A percentile compares a stretch with the other conserved stretches of the same genome.
These are phyloP conservation scores for Diaprepes abbreviatus DNA, from an alignment of 2,888 invertebrate genomes.

Conservation along the genomic window DNA sequence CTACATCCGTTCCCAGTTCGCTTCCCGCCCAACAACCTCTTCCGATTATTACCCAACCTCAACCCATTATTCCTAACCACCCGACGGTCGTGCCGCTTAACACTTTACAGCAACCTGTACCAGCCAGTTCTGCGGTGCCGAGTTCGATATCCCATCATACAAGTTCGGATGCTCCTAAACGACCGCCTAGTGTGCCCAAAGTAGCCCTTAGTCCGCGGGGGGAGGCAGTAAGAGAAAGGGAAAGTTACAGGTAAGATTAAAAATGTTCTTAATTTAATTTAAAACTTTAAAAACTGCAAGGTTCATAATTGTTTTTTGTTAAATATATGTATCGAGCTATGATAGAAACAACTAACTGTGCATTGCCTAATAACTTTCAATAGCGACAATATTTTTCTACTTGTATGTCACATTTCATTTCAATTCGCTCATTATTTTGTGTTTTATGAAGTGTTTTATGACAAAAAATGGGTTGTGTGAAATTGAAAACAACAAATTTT, in stretches of 20 bases:
- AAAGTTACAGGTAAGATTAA: constrained; percentile 82
- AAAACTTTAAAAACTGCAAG: no score
- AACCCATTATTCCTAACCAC: constrained; percentile 24
- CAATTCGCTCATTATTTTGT: no score
- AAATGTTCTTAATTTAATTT: no score
- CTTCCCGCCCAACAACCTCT: constrained; percentile 40
- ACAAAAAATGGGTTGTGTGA: no score
- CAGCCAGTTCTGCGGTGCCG: constrained; percentile 14
- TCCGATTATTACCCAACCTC: constrained; percentile 30
- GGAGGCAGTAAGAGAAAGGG: constrained; percentile 75
- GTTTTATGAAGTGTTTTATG: no score
- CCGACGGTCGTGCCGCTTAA: constrained; percentile 25
- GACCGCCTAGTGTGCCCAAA: constrained; percentile 38
- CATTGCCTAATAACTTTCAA: no score
- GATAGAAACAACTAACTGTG: no score
- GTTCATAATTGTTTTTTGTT: no score
- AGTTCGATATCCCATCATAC: constrained; percentile 19
- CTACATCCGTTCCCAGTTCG: constrained; percentile 45
- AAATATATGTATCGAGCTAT: no score
- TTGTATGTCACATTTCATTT: no score
- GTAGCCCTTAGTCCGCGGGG: constrained; percentile 38
- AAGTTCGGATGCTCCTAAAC: constrained; percentile 27
- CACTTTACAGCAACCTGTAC: background rate
- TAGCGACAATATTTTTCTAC: no score
- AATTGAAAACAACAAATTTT: no score